Evolutionary conservation across 2,888 invertebrate genomes (phyloP).

Genomic region (Pollenia angustigena): DNA sequence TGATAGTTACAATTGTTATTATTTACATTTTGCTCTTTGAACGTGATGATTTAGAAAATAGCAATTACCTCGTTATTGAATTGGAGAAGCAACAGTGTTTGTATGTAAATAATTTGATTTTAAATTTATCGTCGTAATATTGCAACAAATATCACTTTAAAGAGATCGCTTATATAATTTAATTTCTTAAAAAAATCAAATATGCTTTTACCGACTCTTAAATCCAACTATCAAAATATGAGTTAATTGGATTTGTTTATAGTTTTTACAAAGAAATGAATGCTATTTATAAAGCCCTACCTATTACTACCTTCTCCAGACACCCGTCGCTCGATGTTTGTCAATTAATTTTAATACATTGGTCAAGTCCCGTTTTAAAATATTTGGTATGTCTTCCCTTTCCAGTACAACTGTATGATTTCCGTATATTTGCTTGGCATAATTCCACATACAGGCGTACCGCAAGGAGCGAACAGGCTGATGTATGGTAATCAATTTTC

Average conservation of each 20-base stretch:
- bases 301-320: slow-evolving; percentile 46
- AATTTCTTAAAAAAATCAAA: too few relatives aligned
- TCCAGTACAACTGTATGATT: slow-evolving; percentile 68
- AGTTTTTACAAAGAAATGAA: background rate
- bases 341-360: slow-evolving; percentile 74
- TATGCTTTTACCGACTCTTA: too few relatives aligned
- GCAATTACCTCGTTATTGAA: too few relatives aligned
- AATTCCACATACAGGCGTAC: slow-evolving; percentile 80
- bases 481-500: slow-evolving; percentile 79
- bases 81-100: too few relatives aligned
- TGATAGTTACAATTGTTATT: too few relatives aligned
- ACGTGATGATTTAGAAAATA: too few relatives aligned
- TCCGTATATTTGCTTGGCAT: slow-evolving; percentile 60
- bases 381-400: slow-evolving; percentile 75
- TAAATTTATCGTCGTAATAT: too few relatives aligned
- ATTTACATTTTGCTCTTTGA: too few relatives aligned
- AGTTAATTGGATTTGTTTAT: background rate
- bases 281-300: background rate
- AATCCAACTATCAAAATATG: background rate
- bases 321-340: slow-evolving; percentile 73
- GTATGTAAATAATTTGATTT: too few relatives aligned
- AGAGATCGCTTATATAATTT: too few relatives aligned
- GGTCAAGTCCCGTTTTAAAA: slow-evolving; percentile 78
- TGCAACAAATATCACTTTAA: too few relatives aligned
- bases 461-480: slow-evolving; percentile 80